These are phyloP conservation scores for Sebastes baramenuke DNA, from an alignment of 2,797 vertebrate genomes.

Conservation along the genomic window DNA sequence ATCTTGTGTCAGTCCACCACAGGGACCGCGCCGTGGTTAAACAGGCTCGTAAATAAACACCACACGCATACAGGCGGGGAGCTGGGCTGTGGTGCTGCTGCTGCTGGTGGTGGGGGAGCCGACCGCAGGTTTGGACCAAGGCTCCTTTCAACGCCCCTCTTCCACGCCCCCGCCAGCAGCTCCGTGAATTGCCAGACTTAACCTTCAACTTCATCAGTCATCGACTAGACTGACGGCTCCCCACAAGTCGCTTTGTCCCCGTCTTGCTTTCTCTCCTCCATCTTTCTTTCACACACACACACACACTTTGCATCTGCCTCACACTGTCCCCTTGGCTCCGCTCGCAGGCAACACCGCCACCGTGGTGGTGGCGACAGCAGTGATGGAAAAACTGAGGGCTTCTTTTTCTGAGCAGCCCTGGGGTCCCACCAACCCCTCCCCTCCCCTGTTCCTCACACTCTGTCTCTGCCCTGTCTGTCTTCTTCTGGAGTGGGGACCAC, in stretches of 20 bases:
- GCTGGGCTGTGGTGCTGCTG: constrained; percentile 70
- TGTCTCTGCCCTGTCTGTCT: constrained; percentile 77
- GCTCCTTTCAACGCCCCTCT: constrained; percentile 66
- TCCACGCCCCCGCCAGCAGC: constrained; percentile 50
- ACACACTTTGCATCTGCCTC: constrained; percentile 45
- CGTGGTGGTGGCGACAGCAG: constrained; percentile 67
- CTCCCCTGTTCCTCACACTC: constrained; percentile 58
- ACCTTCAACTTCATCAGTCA: constrained; percentile 78
- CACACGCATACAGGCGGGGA: constrained; percentile 73
- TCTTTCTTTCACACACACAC: constrained; percentile 24
- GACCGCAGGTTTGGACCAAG: constrained; percentile 76
- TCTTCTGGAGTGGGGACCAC: constrained; percentile 80
- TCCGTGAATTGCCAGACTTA: constrained; percentile 71
- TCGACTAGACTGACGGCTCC: constrained; percentile 68
- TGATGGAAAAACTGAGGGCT: constrained; percentile 81
- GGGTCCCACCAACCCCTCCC: constrained; percentile 67
- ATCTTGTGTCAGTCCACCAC: constrained; percentile 81
- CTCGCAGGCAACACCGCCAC: constrained; percentile 58
- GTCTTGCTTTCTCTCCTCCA: constrained; percentile 43
- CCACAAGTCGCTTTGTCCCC: constrained; percentile 61
- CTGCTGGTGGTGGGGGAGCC: constrained; percentile 65
- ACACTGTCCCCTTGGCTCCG: constrained; percentile 68
- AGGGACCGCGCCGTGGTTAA: constrained; percentile 82
- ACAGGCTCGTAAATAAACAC: constrained; percentile 85
- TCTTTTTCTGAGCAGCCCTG: constrained; percentile 67